A percentile compares a stretch with the other conserved stretches of the same genome.
Conservation (phyloP, 1,140 invertebrate genomes). For the Nilaparvata lugens region DNA sequence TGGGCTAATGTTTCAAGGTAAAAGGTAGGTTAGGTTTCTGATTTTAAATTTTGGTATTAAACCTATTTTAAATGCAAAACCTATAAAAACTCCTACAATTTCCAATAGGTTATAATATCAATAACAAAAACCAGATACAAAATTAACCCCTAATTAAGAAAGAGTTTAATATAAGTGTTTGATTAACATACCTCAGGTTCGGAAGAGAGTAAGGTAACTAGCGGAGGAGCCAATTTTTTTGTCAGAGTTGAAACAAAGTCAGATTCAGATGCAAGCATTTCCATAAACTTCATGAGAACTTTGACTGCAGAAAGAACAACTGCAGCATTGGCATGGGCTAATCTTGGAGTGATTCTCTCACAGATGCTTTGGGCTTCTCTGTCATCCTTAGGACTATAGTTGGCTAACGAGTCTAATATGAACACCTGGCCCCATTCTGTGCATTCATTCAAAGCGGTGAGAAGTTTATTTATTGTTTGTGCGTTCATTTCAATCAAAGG, state of each 20-base stretch:
- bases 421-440: conserved; percentile 99
- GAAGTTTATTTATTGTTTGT: conserved; percentile 94
- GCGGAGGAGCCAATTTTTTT: conserved; percentile 96
- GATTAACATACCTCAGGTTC: conserved; percentile 85
- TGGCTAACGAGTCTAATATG: conserved; percentile 95
- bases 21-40: no score
- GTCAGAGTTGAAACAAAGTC: conserved; percentile 92
- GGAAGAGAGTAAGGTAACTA: conserved; percentile 94
- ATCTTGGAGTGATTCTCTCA: conserved; percentile 92
- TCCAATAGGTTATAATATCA: no score
- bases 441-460: conserved; percentile 98
- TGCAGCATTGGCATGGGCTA: conserved; percentile 98
- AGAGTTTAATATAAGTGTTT: no score
- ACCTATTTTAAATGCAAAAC: no score
- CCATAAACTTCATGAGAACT: conserved; percentile 95
- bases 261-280: conserved; percentile 86
- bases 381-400: conserved; percentile 95
- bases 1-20: no score
- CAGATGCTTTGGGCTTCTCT: conserved; percentile 99
- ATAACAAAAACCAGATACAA: no score
- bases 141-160: no score
- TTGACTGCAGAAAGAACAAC: conserved; percentile 99
- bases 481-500: conserved; percentile 95
- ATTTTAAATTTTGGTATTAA: no score
- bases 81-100: no score